phyloP scores from a whole-genome alignment of 1,140 invertebrate genomes.

The Drosophila auraria region DNA sequence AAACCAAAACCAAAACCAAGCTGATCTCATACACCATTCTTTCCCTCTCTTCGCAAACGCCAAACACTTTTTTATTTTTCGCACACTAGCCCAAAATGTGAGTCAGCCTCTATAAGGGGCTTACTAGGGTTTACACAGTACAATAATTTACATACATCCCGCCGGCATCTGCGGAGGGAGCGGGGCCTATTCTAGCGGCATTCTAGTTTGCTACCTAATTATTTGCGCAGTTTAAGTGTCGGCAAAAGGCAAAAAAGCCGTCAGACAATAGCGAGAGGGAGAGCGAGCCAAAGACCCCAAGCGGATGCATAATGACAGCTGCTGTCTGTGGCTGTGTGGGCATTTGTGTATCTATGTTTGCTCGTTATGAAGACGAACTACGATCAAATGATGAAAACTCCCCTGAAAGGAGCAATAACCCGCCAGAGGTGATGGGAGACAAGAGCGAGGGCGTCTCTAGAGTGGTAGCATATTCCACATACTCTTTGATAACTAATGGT shows the following conservation, averaged over 20 bases:
- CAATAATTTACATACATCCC: constrained; percentile 64
- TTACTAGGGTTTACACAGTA: constrained; percentile 45
- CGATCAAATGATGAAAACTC: constrained; percentile 8
- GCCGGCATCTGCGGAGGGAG: constrained; percentile 44
- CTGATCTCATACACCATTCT: constrained; percentile 55
- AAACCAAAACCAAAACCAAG: constrained; percentile 22
- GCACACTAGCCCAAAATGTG: constrained; percentile 31
- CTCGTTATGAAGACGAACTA: constrained; percentile 49
- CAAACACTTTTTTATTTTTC: constrained; percentile 19
- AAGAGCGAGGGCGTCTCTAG: too few relatives aligned
- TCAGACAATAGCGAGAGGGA: constrained; percentile 12
- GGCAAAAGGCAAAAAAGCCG: constrained; percentile 40
- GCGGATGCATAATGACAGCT: constrained; percentile 51
- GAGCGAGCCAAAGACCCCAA: constrained; percentile 49
- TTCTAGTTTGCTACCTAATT: constrained; percentile 67
- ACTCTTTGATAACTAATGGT: too few relatives aligned
- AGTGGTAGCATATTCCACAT: too few relatives aligned
- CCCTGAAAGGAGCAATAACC: constrained; percentile 3
- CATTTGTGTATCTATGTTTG: constrained; percentile 34
- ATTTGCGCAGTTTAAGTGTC: constrained; percentile 77
- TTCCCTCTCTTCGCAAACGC: constrained; percentile 22
- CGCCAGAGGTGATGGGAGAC: neutral
- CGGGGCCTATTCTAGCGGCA: constrained; percentile 10
- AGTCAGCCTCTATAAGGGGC: constrained; percentile 45
- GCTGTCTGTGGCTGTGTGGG: constrained; percentile 6